Evolutionary conservation across 2,888 invertebrate genomes (phyloP).

Genomic region (Clitarchus hookeri): DNA sequence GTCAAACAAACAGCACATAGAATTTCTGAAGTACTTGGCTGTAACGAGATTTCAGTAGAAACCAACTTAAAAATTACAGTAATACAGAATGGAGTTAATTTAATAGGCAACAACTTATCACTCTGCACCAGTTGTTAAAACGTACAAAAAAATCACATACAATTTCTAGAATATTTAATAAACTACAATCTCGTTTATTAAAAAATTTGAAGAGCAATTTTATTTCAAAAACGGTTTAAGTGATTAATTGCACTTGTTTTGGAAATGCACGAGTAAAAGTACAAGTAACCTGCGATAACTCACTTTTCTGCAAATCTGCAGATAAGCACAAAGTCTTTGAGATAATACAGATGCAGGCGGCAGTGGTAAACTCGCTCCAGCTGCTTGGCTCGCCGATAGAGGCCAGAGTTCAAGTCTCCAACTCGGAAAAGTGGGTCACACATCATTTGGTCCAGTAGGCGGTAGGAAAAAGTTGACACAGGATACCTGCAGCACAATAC

Average conservation of each 20-base stretch:
- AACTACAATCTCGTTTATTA: too few relatives aligned
- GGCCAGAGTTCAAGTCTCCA: constrained; percentile 68
- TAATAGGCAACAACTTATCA: too few relatives aligned
- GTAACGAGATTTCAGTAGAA: too few relatives aligned
- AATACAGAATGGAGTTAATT: too few relatives aligned
- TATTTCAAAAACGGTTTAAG: too few relatives aligned
- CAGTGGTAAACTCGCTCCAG: constrained; percentile 65
- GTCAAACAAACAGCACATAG: too few relatives aligned
- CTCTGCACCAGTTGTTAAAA: too few relatives aligned
- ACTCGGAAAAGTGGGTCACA: constrained; percentile 78
- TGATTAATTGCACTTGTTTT: background rate
- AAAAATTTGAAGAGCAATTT: too few relatives aligned
- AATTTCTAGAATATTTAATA: too few relatives aligned
- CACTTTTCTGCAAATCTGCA: constrained; percentile 71
- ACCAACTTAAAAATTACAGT: too few relatives aligned
- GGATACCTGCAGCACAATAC: constrained; percentile 61
- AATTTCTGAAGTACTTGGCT: too few relatives aligned
- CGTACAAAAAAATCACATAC: too few relatives aligned
- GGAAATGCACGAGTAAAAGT: background rate
- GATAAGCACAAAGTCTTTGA: constrained; percentile 71
- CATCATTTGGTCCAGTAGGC: constrained; percentile 75
- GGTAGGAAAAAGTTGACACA: constrained; percentile 81
- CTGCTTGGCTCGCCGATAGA: constrained; percentile 67
- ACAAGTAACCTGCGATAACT: constrained; percentile 45
- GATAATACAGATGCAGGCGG: constrained; percentile 68